Evolutionary conservation across 2,888 invertebrate species (phyloP).

Genomic region (Amphimallon solstitiale): DNA sequence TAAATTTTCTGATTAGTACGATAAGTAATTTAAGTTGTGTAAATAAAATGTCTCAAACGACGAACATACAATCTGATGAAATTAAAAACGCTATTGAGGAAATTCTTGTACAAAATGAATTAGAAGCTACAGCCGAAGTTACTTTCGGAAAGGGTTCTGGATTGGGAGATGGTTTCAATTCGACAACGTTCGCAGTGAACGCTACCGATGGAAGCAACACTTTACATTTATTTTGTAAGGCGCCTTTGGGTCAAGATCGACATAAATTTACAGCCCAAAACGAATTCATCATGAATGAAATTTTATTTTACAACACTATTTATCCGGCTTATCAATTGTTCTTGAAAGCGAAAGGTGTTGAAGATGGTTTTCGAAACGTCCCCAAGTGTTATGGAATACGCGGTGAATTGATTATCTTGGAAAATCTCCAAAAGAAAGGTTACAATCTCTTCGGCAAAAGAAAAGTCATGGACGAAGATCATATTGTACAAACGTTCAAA

Average conservation of each 20-base stretch:
- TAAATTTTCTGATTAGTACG: too few relatives aligned
- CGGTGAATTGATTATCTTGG: conserved; percentile 58
- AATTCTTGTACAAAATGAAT: conserved; percentile 9
- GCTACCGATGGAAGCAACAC: conserved; percentile 7
- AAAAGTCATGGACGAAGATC: conserved; percentile 58
- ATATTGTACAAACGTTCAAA: conserved; percentile 55
- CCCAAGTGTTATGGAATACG: conserved; percentile 40
- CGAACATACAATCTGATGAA: not conserved
- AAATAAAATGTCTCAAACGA: too few relatives aligned
- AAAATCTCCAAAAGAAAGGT: conserved; percentile 57
- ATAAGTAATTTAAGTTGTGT: too few relatives aligned
- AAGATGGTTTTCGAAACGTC: conserved; percentile 25
- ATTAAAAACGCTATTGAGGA: conserved; percentile 8
- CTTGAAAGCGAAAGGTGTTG: conserved; percentile 9
- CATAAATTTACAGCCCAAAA: not conserved
- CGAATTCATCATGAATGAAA: conserved; percentile 12
- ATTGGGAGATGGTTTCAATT: conserved; percentile 29
- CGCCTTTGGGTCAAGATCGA: not conserved
- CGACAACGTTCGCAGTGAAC: conserved; percentile 20
- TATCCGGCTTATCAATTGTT: conserved; percentile 21
- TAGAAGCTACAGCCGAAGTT: conserved; percentile 1
- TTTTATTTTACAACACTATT: conserved; percentile 10
- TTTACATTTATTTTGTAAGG: conserved; percentile 31
- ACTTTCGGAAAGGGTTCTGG: conserved; percentile 10
- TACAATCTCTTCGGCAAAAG: conserved; percentile 57